Base-by-base conservation (phyloP, 2,888 invertebrate genomes). In the Endotricha flammealis region DNA sequence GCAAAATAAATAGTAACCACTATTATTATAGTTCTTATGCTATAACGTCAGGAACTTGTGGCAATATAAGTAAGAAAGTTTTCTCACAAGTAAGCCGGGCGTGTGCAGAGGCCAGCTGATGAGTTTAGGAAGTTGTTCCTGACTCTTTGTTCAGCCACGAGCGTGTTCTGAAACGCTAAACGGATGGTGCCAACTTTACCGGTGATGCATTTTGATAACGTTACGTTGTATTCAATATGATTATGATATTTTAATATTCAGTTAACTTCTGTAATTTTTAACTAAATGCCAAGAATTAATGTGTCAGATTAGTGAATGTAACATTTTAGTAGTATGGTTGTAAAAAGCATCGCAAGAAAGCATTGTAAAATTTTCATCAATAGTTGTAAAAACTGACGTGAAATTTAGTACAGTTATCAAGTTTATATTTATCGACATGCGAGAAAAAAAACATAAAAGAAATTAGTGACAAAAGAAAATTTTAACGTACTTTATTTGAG, bases 11-110 rank as follows among this genome's bases (percentile, higher is more conserved):
- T 20, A 20, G 8, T 20, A 20, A 20, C 3, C 3, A 2, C 8
- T 6, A 20, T 20, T 20, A 20, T 20, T 29, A 31, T 50, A 49
- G 53, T 53, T 54, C 60, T 57, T 57, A 63, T 64, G 58, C 61
- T 64, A 57, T 58, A 56, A 57, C 45, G 44, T 42, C 44, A 41
- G 50, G 52, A 68, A 72, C 63, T 75, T 66, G 48, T 53, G 56
- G 64, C 62, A 66, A 71, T 71, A 68, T 69, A 71, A 69, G 66
- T 69, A 70, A 68, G 66, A 67, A 81, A 81, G 65, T 81, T 80
- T 70, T 43, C 63, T 59, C 57, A 41, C 59, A 63, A 75, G 70
- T 62, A 73, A 66, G 65, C 69, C 63, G 67, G 55, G 65, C 71
- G 68, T 64, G 74, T 66, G 62, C 65, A 46, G 59, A 58, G 66